These are phyloP conservation scores for Hylia prasina DNA, from an alignment of 2,113 vertebrate genomes.

Conservation along the genomic window DNA sequence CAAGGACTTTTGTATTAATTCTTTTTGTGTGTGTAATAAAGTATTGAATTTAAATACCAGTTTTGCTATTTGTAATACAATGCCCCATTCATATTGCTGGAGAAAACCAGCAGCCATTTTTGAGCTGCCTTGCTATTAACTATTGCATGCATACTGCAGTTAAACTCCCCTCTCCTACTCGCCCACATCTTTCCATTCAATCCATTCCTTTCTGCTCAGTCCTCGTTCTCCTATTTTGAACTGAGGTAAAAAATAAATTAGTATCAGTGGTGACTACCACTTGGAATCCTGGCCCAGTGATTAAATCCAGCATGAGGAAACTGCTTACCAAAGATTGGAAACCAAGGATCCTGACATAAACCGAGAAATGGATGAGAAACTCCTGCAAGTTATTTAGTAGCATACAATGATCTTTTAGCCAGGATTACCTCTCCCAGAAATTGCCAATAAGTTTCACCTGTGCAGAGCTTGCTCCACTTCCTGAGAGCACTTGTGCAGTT, in stretches of 20 bases:
- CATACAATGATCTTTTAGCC: fast-evolving
- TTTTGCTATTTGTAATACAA: background rate
- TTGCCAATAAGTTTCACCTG: background rate
- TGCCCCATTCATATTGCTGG: background rate
- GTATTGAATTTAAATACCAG: background rate
- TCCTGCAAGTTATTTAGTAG: background rate
- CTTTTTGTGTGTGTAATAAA: background rate
- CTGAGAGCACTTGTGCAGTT: background rate
- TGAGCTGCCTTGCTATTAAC: background rate
- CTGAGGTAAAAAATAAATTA: background rate
- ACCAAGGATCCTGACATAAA: background rate
- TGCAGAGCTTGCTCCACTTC: background rate
- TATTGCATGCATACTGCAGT: background rate
- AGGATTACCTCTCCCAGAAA: background rate
- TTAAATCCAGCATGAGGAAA: background rate
- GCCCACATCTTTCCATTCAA: background rate
- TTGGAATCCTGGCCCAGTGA: background rate
- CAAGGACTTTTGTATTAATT: background rate
- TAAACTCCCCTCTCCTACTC: background rate
- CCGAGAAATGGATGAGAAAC: background rate
- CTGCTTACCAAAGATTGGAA: background rate
- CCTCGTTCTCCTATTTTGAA: background rate
- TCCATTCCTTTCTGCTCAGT: background rate
- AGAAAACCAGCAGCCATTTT: background rate
- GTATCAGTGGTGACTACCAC: background rate